Conservation (phyloP, 2,888 invertebrate genomes). For the Epirrita christyi region DNA sequence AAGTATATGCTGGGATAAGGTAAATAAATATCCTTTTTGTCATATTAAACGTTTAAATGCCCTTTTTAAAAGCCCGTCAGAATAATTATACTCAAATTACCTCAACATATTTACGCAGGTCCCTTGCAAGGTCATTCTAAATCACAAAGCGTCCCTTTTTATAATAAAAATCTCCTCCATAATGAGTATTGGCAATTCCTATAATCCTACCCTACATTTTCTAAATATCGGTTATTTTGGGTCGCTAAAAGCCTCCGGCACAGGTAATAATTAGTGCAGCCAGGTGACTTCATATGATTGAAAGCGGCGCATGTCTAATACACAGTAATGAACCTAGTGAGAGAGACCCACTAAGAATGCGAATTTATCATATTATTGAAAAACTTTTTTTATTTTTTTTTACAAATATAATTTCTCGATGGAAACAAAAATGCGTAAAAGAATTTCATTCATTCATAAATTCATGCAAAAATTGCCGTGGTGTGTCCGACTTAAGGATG, state of each 20-base stretch:
- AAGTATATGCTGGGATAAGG: no score
- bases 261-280: constrained; percentile 10
- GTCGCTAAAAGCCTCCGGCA: constrained; percentile 29
- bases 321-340: no score
- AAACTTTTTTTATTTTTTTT: no score
- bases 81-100: constrained; percentile 14
- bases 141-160: constrained; percentile 26
- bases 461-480: no score
- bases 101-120: constrained; percentile 7
- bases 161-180: constrained; percentile 29
- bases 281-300: background rate
- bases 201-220: constrained; percentile 34
- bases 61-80: constrained; percentile 18
- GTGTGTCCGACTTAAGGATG: no score
- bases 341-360: no score
- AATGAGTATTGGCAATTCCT: constrained; percentile 31
- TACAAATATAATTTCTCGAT: no score
- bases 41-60: no score
- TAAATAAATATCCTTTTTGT: no score
- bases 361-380: no score
- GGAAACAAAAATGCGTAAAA: no score
- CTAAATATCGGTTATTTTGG: constrained; percentile 34
- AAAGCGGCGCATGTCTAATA: background rate
- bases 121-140: constrained; percentile 18
- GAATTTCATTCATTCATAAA: no score